These are phyloP conservation scores for Sebastes iracundus DNA, from an alignment of 2,797 vertebrate species.

Conservation along the genomic window DNA sequence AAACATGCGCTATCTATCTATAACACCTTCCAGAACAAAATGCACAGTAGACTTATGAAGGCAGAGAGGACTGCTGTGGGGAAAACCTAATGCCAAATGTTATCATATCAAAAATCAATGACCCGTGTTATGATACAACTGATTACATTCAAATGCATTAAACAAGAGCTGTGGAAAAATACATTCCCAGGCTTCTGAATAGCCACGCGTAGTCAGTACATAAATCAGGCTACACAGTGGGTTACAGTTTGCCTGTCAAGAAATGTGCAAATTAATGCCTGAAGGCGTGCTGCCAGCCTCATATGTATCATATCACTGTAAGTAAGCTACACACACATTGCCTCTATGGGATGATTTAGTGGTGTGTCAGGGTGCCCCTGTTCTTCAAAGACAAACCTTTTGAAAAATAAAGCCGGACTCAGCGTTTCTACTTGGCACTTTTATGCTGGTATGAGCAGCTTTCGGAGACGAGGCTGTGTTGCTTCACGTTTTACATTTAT, in stretches of 20 bases:
- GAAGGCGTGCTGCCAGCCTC: conserved; percentile 15
- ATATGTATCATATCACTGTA: conserved; percentile 30
- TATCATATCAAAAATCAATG: conserved; percentile 8
- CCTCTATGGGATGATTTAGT: conserved; percentile 46
- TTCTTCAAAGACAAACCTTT: conserved; percentile 54
- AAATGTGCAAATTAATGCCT: conserved; percentile 19
- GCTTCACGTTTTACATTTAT: conserved; percentile 34
- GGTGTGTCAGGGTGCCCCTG: conserved; percentile 37
- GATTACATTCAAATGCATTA: conserved; percentile 5
- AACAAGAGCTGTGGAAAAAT: neutral
- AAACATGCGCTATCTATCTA: neutral
- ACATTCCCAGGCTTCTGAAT: neutral
- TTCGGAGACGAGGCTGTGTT: conserved; percentile 5
- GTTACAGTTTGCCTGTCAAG: conserved; percentile 21
- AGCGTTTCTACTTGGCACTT: conserved; percentile 44
- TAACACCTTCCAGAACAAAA: conserved; percentile 16
- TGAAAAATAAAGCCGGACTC: conserved; percentile 42
- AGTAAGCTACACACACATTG: conserved; percentile 30
- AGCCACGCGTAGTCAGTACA: neutral
- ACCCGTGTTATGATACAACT: neutral
- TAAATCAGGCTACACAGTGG: conserved; percentile 37
- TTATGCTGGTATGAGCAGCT: conserved; percentile 50
- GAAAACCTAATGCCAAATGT: conserved; percentile 3
- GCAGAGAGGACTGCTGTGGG: neutral
- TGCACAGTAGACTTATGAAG: conserved; percentile 5